phyloP scores from a whole-genome alignment of 2,888 invertebrate genomes.

The Herminia tarsipennalis region DNA sequence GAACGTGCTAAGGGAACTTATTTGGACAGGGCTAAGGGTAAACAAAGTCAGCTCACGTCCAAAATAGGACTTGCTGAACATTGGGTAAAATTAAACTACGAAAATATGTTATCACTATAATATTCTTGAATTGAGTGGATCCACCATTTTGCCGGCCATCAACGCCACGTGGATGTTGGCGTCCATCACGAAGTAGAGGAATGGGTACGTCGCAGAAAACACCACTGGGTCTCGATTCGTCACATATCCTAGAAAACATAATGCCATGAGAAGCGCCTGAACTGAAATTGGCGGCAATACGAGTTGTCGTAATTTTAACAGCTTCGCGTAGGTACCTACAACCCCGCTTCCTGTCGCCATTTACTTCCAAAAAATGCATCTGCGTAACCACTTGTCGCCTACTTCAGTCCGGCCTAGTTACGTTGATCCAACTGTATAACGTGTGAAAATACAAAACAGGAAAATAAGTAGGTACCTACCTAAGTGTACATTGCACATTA shows the following conservation, averaged over 20 bases:
- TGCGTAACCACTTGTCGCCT: too few species aligned
- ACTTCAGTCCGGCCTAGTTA: too few species aligned
- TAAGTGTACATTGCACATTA: too few species aligned
- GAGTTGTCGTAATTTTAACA: too few species aligned
- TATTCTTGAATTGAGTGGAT: constrained; percentile 93
- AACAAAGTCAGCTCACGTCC: not conserved
- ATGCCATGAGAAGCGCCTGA: too few species aligned
- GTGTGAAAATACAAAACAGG: too few species aligned
- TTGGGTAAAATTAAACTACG: constrained; percentile 7
- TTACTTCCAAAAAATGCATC: too few species aligned
- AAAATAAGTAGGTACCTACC: too few species aligned
- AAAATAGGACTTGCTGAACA: not conserved
- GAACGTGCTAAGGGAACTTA: not conserved
- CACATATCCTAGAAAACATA: constrained; percentile 62
- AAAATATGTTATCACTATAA: constrained; percentile 76
- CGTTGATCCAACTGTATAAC: too few species aligned
- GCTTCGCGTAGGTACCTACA: too few species aligned
- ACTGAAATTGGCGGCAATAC: too few species aligned
- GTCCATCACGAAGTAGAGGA: constrained; percentile 94
- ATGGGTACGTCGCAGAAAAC: constrained; percentile 93
- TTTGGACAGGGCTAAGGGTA: not conserved
- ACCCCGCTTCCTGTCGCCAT: too few species aligned
- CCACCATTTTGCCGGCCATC: constrained; percentile 93
- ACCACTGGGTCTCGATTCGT: constrained; percentile 86
- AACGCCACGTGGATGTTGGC: constrained; percentile 91